Evolutionary conservation across 35 echinoderm and acorn worm species (phyloP).

Genomic region (Lytechinus pictus): DNA sequence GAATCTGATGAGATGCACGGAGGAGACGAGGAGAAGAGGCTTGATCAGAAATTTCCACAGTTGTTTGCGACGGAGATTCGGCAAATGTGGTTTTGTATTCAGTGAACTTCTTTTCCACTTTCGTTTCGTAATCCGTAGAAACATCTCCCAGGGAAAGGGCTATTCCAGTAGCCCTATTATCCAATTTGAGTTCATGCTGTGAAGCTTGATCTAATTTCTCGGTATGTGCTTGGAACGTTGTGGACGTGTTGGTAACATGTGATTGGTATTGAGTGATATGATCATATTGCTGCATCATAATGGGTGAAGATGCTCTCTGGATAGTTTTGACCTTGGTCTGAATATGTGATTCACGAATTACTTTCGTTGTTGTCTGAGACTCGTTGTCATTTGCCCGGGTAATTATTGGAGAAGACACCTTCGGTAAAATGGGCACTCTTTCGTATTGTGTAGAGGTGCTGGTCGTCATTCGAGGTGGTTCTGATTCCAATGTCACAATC

Average conservation of each 20-base stretch:
- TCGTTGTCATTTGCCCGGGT: background rate
- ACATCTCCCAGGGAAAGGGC: background rate
- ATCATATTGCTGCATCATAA: background rate
- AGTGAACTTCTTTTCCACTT: background rate
- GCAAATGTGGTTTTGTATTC: background rate
- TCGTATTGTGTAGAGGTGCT: background rate
- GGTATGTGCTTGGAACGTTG: background rate
- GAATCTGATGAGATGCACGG: background rate
- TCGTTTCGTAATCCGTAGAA: background rate
- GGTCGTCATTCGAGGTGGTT: background rate
- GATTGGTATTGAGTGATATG: background rate
- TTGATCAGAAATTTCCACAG: background rate
- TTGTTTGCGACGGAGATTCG: background rate
- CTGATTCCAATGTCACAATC: background rate
- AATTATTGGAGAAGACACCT: background rate
- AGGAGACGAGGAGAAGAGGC: slow-evolving; percentile 5
- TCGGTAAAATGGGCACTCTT: background rate
- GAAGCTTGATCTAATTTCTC: background rate
- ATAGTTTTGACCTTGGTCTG: background rate
- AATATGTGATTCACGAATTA: background rate
- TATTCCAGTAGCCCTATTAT: background rate
- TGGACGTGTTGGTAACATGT: background rate
- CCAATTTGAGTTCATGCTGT: background rate
- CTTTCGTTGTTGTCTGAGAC: background rate
- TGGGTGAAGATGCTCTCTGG: background rate